Conservation (phyloP, 2,888 invertebrate species). For the Fragum fragum region DNA sequence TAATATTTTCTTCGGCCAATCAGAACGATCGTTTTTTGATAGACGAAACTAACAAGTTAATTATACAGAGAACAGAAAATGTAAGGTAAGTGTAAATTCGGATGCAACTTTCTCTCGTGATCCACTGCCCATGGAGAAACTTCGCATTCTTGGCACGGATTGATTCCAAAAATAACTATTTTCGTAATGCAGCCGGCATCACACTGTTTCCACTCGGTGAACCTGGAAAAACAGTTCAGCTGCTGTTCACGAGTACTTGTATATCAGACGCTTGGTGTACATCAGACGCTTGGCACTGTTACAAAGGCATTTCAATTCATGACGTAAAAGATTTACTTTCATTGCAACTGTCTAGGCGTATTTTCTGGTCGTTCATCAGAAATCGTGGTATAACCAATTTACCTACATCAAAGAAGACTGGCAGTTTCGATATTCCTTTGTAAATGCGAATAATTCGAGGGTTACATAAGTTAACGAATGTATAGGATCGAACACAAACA, state of each 20-base stretch:
- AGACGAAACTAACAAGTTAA: no score
- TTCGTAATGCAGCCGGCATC: constrained; percentile 6
- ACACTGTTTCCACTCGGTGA: not conserved
- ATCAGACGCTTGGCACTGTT: not conserved
- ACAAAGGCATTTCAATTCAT: not conserved
- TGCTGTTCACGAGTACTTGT: not conserved
- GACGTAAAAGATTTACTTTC: not conserved
- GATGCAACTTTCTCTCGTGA: constrained; percentile 8
- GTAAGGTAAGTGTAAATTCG: not conserved
- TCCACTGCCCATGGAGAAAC: not conserved
- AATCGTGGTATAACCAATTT: not conserved
- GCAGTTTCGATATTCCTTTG: no score
- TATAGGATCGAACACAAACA: no score
- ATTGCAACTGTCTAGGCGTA: not conserved
- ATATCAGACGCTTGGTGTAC: not conserved
- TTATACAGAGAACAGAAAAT: no score
- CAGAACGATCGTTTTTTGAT: no score
- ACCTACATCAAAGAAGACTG: not conserved
- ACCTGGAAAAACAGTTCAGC: constrained; percentile 3
- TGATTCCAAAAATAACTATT: constrained; percentile 14
- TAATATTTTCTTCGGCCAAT: no score
- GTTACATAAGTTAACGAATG: no score
- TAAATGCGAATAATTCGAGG: no score
- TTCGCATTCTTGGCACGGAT: constrained; percentile 21
- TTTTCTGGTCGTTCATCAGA: not conserved